Conservation (phyloP, 2,888 invertebrate genomes). For the Zygothrica quintamaculata region DNA sequence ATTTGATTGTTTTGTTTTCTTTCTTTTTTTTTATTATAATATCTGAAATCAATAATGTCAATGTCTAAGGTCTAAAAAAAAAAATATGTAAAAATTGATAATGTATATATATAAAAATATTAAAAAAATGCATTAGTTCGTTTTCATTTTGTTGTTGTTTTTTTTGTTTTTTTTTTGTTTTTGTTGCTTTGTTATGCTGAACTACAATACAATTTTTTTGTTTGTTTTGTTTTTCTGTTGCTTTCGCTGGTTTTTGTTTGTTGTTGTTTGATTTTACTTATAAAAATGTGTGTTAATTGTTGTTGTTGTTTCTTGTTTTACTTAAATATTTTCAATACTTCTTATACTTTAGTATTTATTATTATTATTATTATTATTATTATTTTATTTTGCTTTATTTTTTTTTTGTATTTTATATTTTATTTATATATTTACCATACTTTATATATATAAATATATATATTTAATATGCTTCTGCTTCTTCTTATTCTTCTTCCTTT, state of each 20-base stretch:
- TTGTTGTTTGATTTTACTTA: constrained; percentile 17
- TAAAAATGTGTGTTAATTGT: not conserved
- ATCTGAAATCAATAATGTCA: constrained; percentile 84
- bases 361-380: not conserved
- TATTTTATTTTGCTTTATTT: constrained; percentile 11
- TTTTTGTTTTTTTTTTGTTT: constrained; percentile 31
- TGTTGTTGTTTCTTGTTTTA: constrained; percentile 45
- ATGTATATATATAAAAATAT: constrained; percentile 84
- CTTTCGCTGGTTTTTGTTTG: constrained; percentile 36
- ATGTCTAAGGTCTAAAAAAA: constrained; percentile 82
- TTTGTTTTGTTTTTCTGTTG: constrained; percentile 34
- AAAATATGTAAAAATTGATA: constrained; percentile 84
- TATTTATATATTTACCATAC: not conserved
- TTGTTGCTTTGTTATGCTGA: constrained; percentile 65
- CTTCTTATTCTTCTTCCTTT: constrained; percentile 31
- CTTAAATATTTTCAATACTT: constrained; percentile 72
- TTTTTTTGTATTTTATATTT: not conserved
- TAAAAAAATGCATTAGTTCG: constrained; percentile 83
- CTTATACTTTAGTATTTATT: constrained; percentile 59
- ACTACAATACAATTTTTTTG: constrained; percentile 79
- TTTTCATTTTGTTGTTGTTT: constrained; percentile 45
- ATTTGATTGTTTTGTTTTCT: constrained; percentile 25
- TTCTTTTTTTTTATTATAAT: constrained; percentile 77
- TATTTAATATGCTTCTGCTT: constrained; percentile 25
- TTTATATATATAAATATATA: constrained; percentile 24